Evolutionary conservation across 2,888 invertebrate species (phyloP), one percentile per base, ranked within the genome.

Genomic region (Ophion ventricosus): DNA sequence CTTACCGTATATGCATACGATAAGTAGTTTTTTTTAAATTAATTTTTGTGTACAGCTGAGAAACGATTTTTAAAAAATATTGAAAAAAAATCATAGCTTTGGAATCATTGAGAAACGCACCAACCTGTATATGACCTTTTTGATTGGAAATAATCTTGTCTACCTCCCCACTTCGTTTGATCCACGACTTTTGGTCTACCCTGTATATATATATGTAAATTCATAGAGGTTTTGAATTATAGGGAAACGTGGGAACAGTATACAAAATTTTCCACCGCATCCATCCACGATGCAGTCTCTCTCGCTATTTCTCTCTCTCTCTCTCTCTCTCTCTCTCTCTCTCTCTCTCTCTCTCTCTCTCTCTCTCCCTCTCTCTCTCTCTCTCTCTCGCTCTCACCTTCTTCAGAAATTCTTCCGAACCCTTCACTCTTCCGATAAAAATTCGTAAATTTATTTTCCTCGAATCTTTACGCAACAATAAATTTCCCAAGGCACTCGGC

Each of bases 401-500:
- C 0, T 61, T 73, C 20, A 4, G n/a, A 25, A 67, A 43, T n/a
- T 67, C 25, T 25, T 5, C 1, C 14, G 8, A 57, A 25, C 26
- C n/a, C 7, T 8, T 35, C 43, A 8, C 2, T 43, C 43, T 43
- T 43, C 14, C 14, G 43, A 43, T 11, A 43, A 14, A 43, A 43
- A 2, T 14, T 43, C 11, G 14, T 11, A 43, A 14, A 43, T 59
- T 35, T 67, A 57, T 59, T 54, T 20, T n/a, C 11, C 26, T 2
- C 11, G 4, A 3, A 63, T 63, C 40, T 75, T 75, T 63, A 40
- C 56, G 43, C 35, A 59, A 59, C 56, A 17, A 69, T 63, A 78
- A 82, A 82, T 40, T 63, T 56, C 57, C 14, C 25, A 20, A 63
- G 70, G 63, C 61, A 78, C 35, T 63, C 49, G 61, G 56, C 63